These are phyloP conservation scores for Drosophila ananassae DNA, from an alignment of 1,140 invertebrate genomes.

Conservation along the genomic window DNA sequence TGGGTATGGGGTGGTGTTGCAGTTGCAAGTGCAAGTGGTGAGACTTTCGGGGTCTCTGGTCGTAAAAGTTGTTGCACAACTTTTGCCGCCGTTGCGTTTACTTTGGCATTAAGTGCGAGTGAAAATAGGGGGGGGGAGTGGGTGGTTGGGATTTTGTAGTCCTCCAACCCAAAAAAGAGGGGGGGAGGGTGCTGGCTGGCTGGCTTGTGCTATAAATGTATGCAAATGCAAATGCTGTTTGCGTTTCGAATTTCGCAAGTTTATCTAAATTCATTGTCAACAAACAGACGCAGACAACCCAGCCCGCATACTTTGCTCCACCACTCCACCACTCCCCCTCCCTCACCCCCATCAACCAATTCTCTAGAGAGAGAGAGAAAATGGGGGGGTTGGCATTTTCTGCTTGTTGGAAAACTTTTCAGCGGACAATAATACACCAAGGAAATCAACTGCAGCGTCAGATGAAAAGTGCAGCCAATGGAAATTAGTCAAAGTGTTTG, in stretches of 20 bases:
- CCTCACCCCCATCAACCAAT: not conserved
- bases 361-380: not conserved
- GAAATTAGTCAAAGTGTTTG: conserved; percentile 60
- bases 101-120: conserved; percentile 63
- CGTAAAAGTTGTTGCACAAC: conserved; percentile 70
- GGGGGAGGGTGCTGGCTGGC: not conserved
- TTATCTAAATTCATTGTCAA: conserved; percentile 82
- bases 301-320: not conserved
- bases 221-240: conserved; percentile 80
- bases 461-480: conserved; percentile 56
- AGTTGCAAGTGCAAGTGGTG: conserved; percentile 8
- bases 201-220: conserved; percentile 61
- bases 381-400: conserved; percentile 29
- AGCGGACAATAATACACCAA: conserved; percentile 63
- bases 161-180: not conserved
- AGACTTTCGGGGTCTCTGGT: conserved; percentile 23
- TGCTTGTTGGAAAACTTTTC: conserved; percentile 55
- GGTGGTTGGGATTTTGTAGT: not conserved
- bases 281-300: conserved; percentile 56
- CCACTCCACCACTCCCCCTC: not conserved
- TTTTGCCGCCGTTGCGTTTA: conserved; percentile 67
- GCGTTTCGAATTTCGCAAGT: conserved; percentile 77
- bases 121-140: conserved; percentile 9
- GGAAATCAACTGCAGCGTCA: conserved; percentile 69
- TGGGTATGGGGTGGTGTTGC: not conserved